Conservation (phyloP, 2,888 invertebrate species). For the Galeopsomyia nigrocyanea region DNA sequence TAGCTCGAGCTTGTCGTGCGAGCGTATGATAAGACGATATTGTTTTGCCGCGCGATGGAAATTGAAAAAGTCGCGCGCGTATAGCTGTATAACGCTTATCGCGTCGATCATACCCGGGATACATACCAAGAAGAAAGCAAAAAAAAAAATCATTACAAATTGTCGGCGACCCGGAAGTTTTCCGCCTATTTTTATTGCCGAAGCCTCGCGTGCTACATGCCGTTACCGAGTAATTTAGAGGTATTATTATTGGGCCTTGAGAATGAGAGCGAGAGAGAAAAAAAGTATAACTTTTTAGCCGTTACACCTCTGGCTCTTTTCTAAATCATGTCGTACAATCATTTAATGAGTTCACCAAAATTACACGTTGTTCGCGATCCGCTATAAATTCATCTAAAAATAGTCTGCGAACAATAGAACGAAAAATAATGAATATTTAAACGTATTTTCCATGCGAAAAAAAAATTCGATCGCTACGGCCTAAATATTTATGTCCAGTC, state of each 20-base stretch:
- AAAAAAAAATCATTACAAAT: constrained; percentile 47
- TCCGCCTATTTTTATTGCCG: constrained; percentile 29
- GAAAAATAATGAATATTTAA: no score
- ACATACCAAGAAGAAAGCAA: no score
- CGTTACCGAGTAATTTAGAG: constrained; percentile 28
- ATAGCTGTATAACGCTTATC: constrained; percentile 12
- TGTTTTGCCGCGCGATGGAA: constrained; percentile 41
- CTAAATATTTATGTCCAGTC: no score
- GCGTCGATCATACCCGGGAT: constrained; percentile 47
- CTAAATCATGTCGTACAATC: no score
- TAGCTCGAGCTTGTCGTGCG: constrained; percentile 35
- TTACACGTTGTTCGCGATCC: no score
- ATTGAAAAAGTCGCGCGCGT: constrained; percentile 50
- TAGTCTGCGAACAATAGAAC: no score
- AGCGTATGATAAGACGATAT: constrained; percentile 32
- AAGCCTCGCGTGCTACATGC: constrained; percentile 29
- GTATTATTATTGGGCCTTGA: constrained; percentile 35
- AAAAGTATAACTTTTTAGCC: no score
- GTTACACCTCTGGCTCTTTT: no score
- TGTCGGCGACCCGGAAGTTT: constrained; percentile 30
- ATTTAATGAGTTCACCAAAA: no score
- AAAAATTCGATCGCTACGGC: no score
- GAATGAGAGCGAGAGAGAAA: constrained; percentile 9
- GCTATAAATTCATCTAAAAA: no score
- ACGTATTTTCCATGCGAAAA: no score